These are phyloP conservation scores for Hycleus phaleratus DNA, from an alignment of 1,140 invertebrate species.

Conservation along the genomic window DNA sequence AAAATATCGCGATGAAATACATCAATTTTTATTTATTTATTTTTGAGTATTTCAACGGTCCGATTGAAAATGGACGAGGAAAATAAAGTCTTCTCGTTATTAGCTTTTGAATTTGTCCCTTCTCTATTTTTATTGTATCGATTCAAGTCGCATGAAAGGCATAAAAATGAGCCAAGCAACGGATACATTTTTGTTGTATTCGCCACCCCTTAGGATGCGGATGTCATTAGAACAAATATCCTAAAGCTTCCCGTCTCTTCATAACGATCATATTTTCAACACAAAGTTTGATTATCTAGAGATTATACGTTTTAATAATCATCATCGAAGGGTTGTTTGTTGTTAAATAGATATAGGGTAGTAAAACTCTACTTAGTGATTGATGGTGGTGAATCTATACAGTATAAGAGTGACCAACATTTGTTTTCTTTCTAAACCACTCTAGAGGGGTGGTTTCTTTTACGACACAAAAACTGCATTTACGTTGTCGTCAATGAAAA, in stretches of 20 bases:
- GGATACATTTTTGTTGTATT: not conserved
- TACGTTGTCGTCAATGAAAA: too few relatives aligned
- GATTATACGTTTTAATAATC: too few relatives aligned
- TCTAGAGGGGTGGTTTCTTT: too few relatives aligned
- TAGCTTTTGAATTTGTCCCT: too few relatives aligned
- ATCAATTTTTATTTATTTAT: not conserved
- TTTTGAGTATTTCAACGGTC: conserved; percentile 3
- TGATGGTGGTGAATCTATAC: conserved; percentile 8
- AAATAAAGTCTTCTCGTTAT: too few relatives aligned
- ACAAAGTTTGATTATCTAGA: too few relatives aligned
- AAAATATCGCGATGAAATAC: conserved; percentile 1
- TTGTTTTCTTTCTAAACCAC: conserved; percentile 19
- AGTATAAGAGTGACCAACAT: conserved; percentile 20
- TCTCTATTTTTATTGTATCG: not conserved
- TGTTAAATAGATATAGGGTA: not conserved
- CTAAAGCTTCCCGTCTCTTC: not conserved
- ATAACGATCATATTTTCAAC: too few relatives aligned
- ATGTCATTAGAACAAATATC: conserved; percentile 12
- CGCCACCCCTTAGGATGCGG: not conserved
- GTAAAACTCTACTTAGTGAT: conserved; percentile 7
- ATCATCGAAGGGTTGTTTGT: conserved; percentile 1
- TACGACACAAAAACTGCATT: too few relatives aligned
- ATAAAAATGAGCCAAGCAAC: conserved; percentile 4
- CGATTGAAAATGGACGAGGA: not conserved
- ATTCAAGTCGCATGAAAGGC: conserved; percentile 1